These are phyloP conservation scores for Delia radicum DNA, from an alignment of 1,140 invertebrate genomes.

Conservation along the genomic window DNA sequence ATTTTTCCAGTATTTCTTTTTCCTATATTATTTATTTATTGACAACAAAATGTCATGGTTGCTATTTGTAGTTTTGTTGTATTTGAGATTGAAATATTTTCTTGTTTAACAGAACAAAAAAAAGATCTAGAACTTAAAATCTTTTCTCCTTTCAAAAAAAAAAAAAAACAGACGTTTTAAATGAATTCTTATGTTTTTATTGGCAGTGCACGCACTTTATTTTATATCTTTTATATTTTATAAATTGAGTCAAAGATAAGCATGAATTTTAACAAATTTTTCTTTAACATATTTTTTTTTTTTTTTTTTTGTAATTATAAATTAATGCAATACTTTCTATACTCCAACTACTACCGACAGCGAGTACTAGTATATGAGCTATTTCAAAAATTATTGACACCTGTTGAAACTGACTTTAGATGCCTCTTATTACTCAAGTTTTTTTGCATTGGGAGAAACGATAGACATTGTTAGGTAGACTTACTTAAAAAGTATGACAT, in stretches of 20 bases:
- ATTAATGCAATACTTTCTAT: background rate
- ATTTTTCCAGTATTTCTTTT: background rate
- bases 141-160: background rate
- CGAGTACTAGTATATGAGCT: too few relatives aligned
- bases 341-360: too few relatives aligned
- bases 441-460: too few relatives aligned
- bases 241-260: background rate
- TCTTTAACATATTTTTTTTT: background rate
- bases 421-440: too few relatives aligned
- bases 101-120: background rate
- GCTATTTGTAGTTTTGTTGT: background rate
- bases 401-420: too few relatives aligned
- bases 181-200: too few relatives aligned
- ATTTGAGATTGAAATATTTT: slow-evolving; percentile 15
- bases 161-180: too few relatives aligned
- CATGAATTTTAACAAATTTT: background rate
- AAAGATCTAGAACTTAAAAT: background rate
- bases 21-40: background rate
- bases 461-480: too few relatives aligned
- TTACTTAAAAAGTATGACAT: too few relatives aligned
- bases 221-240: background rate
- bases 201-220: background rate
- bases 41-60: slow-evolving; percentile 20
- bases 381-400: too few relatives aligned
- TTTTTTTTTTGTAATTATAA: background rate